A percentile compares a stretch with the other conserved stretches of the same genome.
phyloP scores from a whole-genome alignment of 2,797 vertebrate genomes.

The Labroides dimidiatus region DNA sequence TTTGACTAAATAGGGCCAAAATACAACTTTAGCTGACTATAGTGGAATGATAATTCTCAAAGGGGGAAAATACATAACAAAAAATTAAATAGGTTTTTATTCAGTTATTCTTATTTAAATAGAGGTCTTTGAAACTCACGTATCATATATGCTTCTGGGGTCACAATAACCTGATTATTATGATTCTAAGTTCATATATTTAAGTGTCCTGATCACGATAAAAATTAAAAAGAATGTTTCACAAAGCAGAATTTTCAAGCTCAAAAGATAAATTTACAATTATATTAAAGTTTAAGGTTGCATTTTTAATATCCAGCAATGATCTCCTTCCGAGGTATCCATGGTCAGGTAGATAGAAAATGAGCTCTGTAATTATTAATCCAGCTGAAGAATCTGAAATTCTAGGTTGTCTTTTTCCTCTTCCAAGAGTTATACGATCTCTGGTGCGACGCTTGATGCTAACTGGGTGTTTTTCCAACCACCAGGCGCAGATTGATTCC shows the following conservation, averaged over 20 bases:
- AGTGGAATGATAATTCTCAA: too few relatives aligned
- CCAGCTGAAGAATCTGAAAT: not conserved
- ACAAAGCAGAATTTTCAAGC: not conserved
- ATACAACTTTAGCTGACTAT: too few relatives aligned
- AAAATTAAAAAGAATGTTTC: not conserved
- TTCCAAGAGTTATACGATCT: not conserved
- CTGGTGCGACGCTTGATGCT: not conserved
- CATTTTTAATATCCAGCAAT: not conserved
- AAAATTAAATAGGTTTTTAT: too few relatives aligned
- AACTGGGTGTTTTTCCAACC: slow-evolving; percentile 41
- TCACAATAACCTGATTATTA: not conserved
- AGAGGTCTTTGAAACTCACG: too few relatives aligned
- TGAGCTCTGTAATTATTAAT: not conserved
- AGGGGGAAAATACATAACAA: too few relatives aligned
- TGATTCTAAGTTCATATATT: not conserved
- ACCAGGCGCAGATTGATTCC: slow-evolving; percentile 58
- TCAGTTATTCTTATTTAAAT: too few relatives aligned
- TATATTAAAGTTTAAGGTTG: not conserved
- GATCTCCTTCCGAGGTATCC: not conserved
- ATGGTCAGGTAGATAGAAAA: not conserved
- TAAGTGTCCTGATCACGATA: not conserved
- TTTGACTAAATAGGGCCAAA: too few relatives aligned
- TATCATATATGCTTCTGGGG: too few relatives aligned
- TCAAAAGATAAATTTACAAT: not conserved
- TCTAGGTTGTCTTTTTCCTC: not conserved